Evolutionary conservation across 1,140 invertebrate species (phyloP), one percentile per base, ranked within the genome.

Genomic region (Zaprionus lachaisei): DNA sequence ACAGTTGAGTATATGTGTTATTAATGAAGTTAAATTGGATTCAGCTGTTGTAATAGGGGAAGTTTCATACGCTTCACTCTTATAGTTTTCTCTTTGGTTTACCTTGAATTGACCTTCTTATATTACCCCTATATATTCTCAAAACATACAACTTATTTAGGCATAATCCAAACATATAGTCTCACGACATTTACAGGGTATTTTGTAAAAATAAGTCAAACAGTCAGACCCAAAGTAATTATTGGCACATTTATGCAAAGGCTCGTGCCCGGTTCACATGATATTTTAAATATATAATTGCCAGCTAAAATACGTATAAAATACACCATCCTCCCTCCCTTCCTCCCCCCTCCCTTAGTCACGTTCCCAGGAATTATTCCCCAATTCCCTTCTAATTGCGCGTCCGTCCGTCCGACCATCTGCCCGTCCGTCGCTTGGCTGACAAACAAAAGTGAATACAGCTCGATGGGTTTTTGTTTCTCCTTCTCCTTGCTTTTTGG

Each of bases 271-370:
- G 51, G 47, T 66, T 57, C 81, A 84, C 78, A 79, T 83, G 80
- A 84, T 89, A 89, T 84, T 79, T 89, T 84, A 81, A 81, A 83
- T 87, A 87, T 89, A 84, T 87, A 89, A 89, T 89, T 89, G 81
- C 69, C 75, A 66, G 68, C 74, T 72, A 70, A 65, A 80, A 67
- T 49, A 56, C 55, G 77, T 68, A 55, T 69, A 77, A 49, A 72
- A 62, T 44, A 58, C 14, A 37, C 31, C 49, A 11, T 17, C 17
- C 11, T 14, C 9, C 2, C 0, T 15, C 34, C 17, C 15, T 49
- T 17, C 15, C 34, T 24, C 20, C 7, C 44, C 44, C 7, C 17
- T n/a, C 9, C 15, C 11, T 28, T 17, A 11, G 4, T 9, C 9
- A 34, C 31, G 31, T 55, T 47, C 56, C 5, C 56, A 12, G 22